Evolutionary conservation across 2,113 vertebrate species (phyloP).

Genomic region (Dipodomys spectabilis): DNA sequence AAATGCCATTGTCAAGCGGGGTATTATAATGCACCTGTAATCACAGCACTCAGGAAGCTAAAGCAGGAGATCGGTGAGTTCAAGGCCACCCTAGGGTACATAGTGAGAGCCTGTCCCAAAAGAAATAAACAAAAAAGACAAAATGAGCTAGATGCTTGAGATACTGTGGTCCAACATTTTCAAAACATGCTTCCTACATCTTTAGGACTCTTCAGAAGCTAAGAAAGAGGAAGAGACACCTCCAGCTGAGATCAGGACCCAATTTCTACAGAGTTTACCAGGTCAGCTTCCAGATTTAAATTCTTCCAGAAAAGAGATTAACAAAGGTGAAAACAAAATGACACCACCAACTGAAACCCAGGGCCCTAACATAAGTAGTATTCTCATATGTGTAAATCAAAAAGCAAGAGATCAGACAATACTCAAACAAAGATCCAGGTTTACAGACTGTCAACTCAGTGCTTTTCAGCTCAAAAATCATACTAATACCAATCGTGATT

Average conservation of each 20-base stretch:
- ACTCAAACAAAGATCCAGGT: neutral
- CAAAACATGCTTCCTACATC: neutral
- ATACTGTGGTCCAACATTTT: neutral
- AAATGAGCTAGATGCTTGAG: neutral
- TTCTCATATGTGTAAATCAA: neutral
- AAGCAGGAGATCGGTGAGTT: neutral
- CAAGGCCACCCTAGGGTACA: neutral
- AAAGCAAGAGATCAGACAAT: neutral
- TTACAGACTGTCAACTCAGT: neutral
- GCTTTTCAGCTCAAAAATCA: neutral
- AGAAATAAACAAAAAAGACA: neutral
- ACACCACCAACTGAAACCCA: neutral
- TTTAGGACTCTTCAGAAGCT: neutral
- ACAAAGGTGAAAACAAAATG: neutral
- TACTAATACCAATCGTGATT: neutral
- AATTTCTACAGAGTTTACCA: neutral
- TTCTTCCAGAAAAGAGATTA: neutral
- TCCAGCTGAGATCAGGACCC: neutral
- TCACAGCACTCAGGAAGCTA: neutral
- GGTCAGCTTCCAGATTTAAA: conserved; percentile 10
- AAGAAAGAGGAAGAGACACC: neutral
- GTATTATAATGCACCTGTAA: neutral
- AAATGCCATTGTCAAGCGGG: neutral
- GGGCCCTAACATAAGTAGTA: neutral
- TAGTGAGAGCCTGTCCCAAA: too few species aligned